Percentiles rank a stretch among this genome's conserved stretches.
Conservation (phyloP, 2,113 vertebrate genomes). For the Lota lota region DNA sequence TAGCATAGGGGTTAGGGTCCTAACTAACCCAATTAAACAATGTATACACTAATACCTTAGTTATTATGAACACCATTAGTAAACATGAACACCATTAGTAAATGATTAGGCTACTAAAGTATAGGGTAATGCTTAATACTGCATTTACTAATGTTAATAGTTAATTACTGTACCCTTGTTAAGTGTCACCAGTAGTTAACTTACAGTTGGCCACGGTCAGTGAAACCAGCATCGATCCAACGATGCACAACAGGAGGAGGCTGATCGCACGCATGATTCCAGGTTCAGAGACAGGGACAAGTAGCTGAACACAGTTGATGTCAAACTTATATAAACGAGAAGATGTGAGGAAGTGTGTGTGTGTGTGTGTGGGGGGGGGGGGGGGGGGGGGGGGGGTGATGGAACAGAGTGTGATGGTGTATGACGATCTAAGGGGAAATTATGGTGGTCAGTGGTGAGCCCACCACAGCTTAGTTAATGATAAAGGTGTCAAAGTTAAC, state of each 20-base stretch:
- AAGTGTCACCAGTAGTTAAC: not conserved
- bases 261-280: constrained; percentile 34
- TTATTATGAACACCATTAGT: too few species aligned
- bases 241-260: constrained; percentile 50
- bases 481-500: too few species aligned
- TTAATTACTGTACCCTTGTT: not conserved
- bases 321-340: not conserved
- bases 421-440: too few species aligned
- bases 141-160: not conserved
- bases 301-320: not conserved
- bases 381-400: too few species aligned
- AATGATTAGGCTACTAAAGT: not conserved
- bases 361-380: not conserved
- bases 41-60: too few species aligned
- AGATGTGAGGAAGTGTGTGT: not conserved
- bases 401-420: too few species aligned
- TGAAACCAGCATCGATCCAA: constrained; percentile 37
- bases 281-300: not conserved
- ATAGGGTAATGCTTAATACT: not conserved
- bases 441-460: too few species aligned
- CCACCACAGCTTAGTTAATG: too few species aligned
- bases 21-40: too few species aligned
- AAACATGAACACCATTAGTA: not conserved
- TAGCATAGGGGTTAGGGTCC: not conserved
- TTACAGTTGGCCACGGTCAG: constrained; percentile 37